Conservation (phyloP, 2,113 vertebrate species). For the Aegithalos caudatus region DNA sequence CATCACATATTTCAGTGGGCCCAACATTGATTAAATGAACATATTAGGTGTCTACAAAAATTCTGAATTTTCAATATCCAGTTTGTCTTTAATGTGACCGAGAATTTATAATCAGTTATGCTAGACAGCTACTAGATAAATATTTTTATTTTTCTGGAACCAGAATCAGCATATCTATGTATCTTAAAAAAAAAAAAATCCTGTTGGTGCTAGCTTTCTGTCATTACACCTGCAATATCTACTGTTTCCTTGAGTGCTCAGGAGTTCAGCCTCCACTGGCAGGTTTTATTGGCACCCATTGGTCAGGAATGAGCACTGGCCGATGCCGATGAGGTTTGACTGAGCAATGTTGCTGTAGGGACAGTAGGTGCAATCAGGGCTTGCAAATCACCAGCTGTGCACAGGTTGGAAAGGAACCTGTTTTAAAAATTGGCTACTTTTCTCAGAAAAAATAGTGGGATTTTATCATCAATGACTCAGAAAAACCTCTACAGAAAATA, state of each 20-base stretch:
- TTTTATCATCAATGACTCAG: neutral
- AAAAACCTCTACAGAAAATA: neutral
- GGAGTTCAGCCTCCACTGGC: neutral
- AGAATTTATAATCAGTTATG: neutral
- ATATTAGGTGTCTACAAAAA: neutral
- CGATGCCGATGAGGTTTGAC: neutral
- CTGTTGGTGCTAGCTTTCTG: neutral
- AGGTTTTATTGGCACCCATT: neutral
- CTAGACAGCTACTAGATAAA: neutral
- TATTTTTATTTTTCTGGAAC: neutral
- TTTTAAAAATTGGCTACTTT: neutral
- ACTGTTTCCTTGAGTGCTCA: neutral
- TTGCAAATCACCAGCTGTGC: neutral
- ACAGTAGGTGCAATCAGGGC: neutral
- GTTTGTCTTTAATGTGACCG: neutral
- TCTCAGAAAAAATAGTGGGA: neutral
- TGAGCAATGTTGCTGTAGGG: neutral
- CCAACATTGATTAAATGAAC: neutral
- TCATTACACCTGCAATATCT: neutral
- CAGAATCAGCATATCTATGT: neutral
- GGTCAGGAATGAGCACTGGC: neutral
- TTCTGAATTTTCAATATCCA: neutral
- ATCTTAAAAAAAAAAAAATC: neutral
- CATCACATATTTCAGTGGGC: neutral
- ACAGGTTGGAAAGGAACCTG: neutral